Evolutionary conservation across 2,113 vertebrate species (phyloP), one percentile per base, ranked within the genome.

Genomic region (Gobio gobio): DNA sequence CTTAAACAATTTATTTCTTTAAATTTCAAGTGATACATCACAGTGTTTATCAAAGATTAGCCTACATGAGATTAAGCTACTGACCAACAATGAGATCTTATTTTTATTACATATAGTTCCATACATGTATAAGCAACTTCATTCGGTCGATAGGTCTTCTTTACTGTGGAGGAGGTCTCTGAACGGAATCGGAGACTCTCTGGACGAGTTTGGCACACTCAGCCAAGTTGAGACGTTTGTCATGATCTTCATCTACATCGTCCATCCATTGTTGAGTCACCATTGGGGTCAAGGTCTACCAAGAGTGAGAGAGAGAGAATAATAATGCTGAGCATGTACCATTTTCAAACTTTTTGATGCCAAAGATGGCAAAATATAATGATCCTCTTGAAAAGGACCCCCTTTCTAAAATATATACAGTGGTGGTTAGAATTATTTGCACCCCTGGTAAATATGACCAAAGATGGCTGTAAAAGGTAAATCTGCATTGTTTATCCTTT

Each of bases 191-290:
- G 14, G 70, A 76, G 56, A 89, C 51, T 66, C 70, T 59, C 9
- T 58, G 16, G 33, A 85, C 5, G n/a, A 88, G 77, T 13, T 26
- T 63, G 54, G 24, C 2, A 47, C 86, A 89, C 79, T 89, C 83
- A 0, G 3, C 3, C 56, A 81, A 0, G 56, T 66, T 83, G 3
- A 89, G 78, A 4, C 0, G 26, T 29, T 14, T 20, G 81, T 63
- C 9, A 0, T 18, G 20, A 86, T 89, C 49, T 1, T 5, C 10
- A 36, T 90, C 89, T n/a, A 73, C 82, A 0, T 74, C 61, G 2
- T 6, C 3, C 45, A 87, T 81, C 10, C 82, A 85, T 14, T 83
- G 36, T 10, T 40, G 29, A 36, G 83, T 2, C 43, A 66, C 6
- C 22, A 77, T 76, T 20, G 70, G 56, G 22, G 47, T 68, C 29